Conservation (phyloP, 2,113 vertebrate genomes). For the Hucho hucho region DNA sequence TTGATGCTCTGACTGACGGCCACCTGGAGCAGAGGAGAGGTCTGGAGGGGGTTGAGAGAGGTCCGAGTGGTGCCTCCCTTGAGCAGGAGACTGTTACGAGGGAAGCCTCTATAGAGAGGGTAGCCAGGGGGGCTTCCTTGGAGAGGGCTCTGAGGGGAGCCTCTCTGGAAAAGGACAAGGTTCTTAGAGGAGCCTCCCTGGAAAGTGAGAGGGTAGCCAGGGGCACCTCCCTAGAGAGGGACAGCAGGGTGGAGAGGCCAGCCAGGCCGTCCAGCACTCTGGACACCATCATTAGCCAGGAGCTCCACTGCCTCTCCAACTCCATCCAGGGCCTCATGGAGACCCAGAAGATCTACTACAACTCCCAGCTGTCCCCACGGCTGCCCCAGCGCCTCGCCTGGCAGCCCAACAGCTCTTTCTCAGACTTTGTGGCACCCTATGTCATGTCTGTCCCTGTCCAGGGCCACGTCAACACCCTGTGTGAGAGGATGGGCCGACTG, state of each 20-base stretch:
- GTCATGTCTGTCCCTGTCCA: slow-evolving; percentile 78
- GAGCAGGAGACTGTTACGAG: too few species aligned
- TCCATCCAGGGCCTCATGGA: slow-evolving; percentile 86
- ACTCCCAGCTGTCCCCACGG: slow-evolving; percentile 53
- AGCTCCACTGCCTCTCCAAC: slow-evolving; percentile 82
- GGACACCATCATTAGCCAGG: slow-evolving; percentile 80
- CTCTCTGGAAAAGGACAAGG: too few species aligned
- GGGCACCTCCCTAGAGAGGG: not conserved
- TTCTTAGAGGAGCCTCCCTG: slow-evolving; percentile 10
- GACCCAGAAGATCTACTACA: slow-evolving; percentile 80
- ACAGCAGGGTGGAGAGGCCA: slow-evolving; percentile 41
- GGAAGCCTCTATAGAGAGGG: too few species aligned
- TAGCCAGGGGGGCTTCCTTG: too few species aligned
- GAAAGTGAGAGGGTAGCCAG: slow-evolving; percentile 8
- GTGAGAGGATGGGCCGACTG: slow-evolving; percentile 82
- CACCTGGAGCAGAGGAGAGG: too few species aligned
- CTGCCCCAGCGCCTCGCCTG: slow-evolving; percentile 63
- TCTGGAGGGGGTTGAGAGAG: too few species aligned
- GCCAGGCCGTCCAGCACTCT: slow-evolving; percentile 63
- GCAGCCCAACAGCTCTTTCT: slow-evolving; percentile 80
- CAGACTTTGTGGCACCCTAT: slow-evolving; percentile 79
- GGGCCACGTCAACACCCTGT: slow-evolving; percentile 81
- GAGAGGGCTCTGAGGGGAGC: too few species aligned
- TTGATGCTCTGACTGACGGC: too few species aligned
- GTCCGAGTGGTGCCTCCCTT: too few species aligned